Evolutionary conservation across 2,888 invertebrate species (phyloP), one percentile per base, ranked within the genome.

Genomic region (Bruchidius siliquastri): DNA sequence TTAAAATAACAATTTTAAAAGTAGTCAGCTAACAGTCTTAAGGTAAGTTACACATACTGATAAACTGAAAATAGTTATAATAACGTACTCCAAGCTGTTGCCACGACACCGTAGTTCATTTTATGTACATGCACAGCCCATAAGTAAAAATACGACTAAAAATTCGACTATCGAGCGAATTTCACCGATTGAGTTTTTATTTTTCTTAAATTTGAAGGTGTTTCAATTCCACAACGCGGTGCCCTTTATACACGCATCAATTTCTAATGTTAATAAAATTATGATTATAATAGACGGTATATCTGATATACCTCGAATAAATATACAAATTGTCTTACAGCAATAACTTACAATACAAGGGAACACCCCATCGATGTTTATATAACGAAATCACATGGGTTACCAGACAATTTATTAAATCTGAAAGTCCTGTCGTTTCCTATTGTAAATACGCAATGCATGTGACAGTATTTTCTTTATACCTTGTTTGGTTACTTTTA

Each of bases 81-180:
- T 71, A 32, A 81, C 83, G 81, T 82, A 80, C 81, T 82, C 81
- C 81, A 77, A 75, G 79, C 82, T 81, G 84, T 84, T 85, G 85
- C 85, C 85, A 84, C 77, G 83, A 83, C 82, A 81, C 82, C 78
- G 76, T 77, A 72, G 78, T 75, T 74, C 77, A 76, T 75, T 77
- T 79, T 85, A 85, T 85, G 77, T 86, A 86, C 86, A 86, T 83
- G 85, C 86, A 86, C 86, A 86, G 86, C 86, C 86, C 85, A 85
- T 85, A 85, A 83, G 82, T 84, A 83, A 84, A 83, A 82, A 81
- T 84, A 80, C 77, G 79, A 77, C 77, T 77, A 73, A 77, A 76
- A 74, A 72, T 73, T 76, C 49, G 49, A 49, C 49, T 49, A 49
- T 49, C 49, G 49, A 49, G 18, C 49, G 18, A 49, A 49, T 49